Percentiles rank a stretch among this genome's conserved stretches.
Evolutionary conservation across 2,888 invertebrate species (phyloP).

Genomic region (Pammene aurita): DNA sequence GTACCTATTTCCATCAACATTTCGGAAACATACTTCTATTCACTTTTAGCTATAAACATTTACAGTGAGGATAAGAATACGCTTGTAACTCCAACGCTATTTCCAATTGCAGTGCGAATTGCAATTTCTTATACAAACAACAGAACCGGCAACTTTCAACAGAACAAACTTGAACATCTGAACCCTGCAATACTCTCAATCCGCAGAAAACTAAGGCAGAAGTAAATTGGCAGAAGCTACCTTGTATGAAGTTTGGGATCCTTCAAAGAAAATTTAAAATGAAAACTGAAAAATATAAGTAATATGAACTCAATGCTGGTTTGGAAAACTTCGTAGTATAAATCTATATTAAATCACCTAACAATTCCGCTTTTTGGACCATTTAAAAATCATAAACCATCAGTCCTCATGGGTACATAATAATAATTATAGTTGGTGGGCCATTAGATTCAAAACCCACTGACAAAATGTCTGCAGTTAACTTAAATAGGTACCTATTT

Average conservation of each 20-base stretch:
- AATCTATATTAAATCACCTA: too few species aligned
- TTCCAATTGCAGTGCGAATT: conserved; percentile 4
- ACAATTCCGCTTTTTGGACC: too few species aligned
- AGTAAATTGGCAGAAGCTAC: conserved; percentile 3
- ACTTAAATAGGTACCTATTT: too few species aligned
- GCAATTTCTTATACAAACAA: conserved; percentile 15
- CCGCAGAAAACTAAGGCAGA: conserved; percentile 6
- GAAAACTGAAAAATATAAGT: neutral
- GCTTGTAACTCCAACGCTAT: neutral
- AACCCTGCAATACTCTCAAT: conserved; percentile 13
- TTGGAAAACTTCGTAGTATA: neutral
- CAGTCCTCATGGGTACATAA: too few species aligned
- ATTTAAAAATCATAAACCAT: too few species aligned
- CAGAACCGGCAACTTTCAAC: conserved; percentile 11
- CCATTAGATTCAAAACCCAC: too few species aligned
- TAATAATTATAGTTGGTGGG: too few species aligned
- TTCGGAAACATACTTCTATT: too few species aligned
- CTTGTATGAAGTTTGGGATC: neutral
- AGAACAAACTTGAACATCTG: conserved; percentile 20
- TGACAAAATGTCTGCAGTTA: too few species aligned
- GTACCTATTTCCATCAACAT: too few species aligned
- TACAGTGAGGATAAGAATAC: neutral
- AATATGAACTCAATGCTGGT: neutral
- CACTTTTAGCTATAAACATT: too few species aligned
- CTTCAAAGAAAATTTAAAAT: neutral